A percentile compares a stretch with the other conserved stretches of the same genome.
Evolutionary conservation across 2,113 vertebrate genomes (phyloP).

Genomic region (cattle (Bos taurus)): ARS-UCD2.0 NC_037331.1:25991501-25992000

Average conservation of each 20-base stretch:
- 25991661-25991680: not conserved
- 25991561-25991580: not conserved
- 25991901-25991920: not conserved
- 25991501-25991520: not conserved
- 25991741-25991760: not conserved
- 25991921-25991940: not conserved
- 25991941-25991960: not conserved
- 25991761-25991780: not conserved
- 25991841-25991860: not conserved
- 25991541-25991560: not conserved
- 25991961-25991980: not conserved
- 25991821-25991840: not conserved
- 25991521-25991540: not conserved
- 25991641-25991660: not conserved
- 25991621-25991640: not conserved
- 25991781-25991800: not conserved
- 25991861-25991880: not conserved
- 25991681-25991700: not conserved
- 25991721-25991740: not conserved
- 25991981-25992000: conserved; percentile 3
- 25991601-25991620: not conserved
- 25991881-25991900: not conserved
- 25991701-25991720: not conserved
- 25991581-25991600: not conserved
- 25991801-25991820: not conserved